These are phyloP conservation scores for Drosophila guanche DNA, from an alignment of 1,140 invertebrate genomes.

Conservation along the genomic window DNA sequence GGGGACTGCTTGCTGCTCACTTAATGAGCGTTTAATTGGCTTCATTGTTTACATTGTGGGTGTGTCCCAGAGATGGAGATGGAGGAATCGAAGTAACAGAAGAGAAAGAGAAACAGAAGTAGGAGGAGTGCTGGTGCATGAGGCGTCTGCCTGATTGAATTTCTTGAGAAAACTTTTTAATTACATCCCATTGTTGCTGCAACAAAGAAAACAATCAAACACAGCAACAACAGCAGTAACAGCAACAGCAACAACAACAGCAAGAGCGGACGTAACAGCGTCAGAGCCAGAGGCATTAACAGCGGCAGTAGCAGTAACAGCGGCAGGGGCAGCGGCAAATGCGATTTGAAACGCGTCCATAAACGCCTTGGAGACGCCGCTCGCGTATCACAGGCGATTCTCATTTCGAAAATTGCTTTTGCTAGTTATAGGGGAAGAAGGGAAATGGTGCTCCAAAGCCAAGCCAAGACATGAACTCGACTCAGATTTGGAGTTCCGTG, in stretches of 20 bases:
- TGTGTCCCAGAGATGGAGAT: conserved; percentile 11
- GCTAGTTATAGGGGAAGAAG: conserved; percentile 44
- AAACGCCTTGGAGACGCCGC: conserved; percentile 41
- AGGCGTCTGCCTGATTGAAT: conserved; percentile 63
- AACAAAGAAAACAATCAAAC: conserved; percentile 28
- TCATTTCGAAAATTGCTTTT: conserved; percentile 75
- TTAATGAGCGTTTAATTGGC: conserved; percentile 82
- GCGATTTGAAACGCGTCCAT: conserved; percentile 22
- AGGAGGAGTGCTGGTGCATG: too few relatives aligned
- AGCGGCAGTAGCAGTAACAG: not conserved
- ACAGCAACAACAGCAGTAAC: conserved; percentile 6
- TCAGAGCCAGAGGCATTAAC: conserved; percentile 2
- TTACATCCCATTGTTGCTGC: conserved; percentile 69
- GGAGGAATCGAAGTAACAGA: too few relatives aligned
- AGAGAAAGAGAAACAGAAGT: not conserved
- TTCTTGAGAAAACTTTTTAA: conserved; percentile 75
- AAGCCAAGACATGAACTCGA: conserved; percentile 32
- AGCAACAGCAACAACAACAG: not conserved
- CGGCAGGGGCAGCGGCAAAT: not conserved
- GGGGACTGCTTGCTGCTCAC: conserved; percentile 46
- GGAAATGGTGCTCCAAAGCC: conserved; percentile 23
- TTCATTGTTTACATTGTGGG: conserved; percentile 74
- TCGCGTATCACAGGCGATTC: conserved; percentile 43
- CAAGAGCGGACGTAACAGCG: not conserved
- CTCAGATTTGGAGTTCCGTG: conserved; percentile 36